A percentile compares a stretch with the other conserved stretches of the same genome.
Conservation (phyloP, 2,113 vertebrate species). For the Paramisgurnus dabryanus region DNA sequence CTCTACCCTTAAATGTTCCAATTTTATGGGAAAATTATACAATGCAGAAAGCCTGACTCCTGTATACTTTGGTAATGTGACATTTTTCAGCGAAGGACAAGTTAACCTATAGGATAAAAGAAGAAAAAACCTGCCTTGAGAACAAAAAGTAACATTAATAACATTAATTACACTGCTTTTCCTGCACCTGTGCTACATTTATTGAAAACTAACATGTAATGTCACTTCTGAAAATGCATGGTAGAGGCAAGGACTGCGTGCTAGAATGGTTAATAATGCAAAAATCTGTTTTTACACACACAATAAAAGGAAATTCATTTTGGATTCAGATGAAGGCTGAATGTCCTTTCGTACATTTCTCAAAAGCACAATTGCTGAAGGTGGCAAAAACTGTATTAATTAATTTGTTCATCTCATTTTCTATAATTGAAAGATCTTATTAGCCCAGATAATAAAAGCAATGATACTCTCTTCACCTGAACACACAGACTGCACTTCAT, state of each 20-base stretch:
- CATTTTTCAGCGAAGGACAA: slow-evolving; percentile 70
- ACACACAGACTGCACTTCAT: slow-evolving; percentile 61
- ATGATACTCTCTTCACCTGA: slow-evolving; percentile 70
- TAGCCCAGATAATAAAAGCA: slow-evolving; percentile 77
- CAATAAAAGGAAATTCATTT: background rate
- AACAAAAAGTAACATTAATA: slow-evolving; percentile 62
- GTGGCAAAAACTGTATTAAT: slow-evolving; percentile 74
- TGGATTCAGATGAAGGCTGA: slow-evolving; percentile 62
- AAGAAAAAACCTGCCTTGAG: slow-evolving; percentile 51
- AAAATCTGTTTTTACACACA: slow-evolving; percentile 26
- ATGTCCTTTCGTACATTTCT: slow-evolving; percentile 58
- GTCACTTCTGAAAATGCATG: background rate
- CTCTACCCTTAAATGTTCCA: slow-evolving; percentile 73
- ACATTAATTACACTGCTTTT: slow-evolving; percentile 67
- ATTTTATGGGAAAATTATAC: slow-evolving; percentile 82
- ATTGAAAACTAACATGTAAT: slow-evolving; percentile 57
- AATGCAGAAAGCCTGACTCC: slow-evolving; percentile 64
- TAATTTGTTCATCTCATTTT: slow-evolving; percentile 74
- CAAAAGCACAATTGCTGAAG: slow-evolving; percentile 72
- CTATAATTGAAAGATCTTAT: slow-evolving; percentile 78
- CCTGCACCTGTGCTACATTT: slow-evolving; percentile 61
- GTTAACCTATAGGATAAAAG: slow-evolving; percentile 63
- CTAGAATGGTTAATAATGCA: slow-evolving; percentile 51
- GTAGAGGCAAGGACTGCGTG: slow-evolving; percentile 26
- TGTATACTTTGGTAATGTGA: slow-evolving; percentile 72